Evolutionary conservation across 2,888 invertebrate species (phyloP), one percentile per base, ranked within the genome.

Genomic region (Magallana nippona): DNA sequence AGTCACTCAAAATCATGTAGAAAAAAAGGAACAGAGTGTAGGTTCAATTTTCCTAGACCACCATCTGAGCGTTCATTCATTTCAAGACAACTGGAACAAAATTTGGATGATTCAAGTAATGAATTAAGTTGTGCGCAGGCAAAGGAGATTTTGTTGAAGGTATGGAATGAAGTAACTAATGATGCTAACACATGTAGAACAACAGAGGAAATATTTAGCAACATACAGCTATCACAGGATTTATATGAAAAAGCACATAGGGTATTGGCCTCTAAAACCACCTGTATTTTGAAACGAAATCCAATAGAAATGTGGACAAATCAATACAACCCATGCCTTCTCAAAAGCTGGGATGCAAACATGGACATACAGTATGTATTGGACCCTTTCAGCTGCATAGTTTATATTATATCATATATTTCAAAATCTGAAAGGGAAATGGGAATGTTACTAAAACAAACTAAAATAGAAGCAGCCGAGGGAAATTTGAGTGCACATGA

Each of bases 31-130:
- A 86, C 81, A 44, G 78, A 27, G 11, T 87, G 87, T 80, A 71
- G 86, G 27, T 86, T 87, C 55, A 81, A 84, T 55, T 86, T 86
- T 60, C 87, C 86, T 5, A 78, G 81, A 62, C 87, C 85, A 22
- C 85, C 86, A 77, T 83, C 80, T 27, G 22, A 32, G 27, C 77
- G 71, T 71, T 19, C 79, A 55, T 79, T 79, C 55, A 79, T 79
- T 55, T 19, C 57, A 22, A 22, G n/a, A 56, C 79, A 44, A 55
- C 11, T 19, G 19, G 79, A 79, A 57, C n/a, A 19, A 22, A 55
- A 55, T 19, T 17, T 56, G 22, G 57, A 57, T 55, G 56, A 56
- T 56, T 71, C 71, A 19, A 10, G 71, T 17, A 58, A 58, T 58
- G 58, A 58, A n/a, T 58, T 58, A 58, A 58, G 58, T 58, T 17